Evolutionary conservation across 2,113 vertebrate species (phyloP).

Genomic region (Tragelaphus scriptus): DNA sequence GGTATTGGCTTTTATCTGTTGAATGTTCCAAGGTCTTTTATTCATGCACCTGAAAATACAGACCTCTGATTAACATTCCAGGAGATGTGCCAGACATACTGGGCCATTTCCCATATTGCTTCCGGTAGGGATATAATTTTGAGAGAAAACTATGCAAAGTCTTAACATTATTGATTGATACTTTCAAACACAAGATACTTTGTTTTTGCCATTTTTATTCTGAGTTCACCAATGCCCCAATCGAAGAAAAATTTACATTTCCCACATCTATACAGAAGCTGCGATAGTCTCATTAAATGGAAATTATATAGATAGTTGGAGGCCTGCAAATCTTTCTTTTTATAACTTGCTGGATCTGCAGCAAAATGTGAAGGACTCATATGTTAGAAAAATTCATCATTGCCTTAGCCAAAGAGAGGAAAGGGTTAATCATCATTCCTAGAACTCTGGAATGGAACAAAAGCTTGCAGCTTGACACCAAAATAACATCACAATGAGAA

Average conservation of each 20-base stretch:
- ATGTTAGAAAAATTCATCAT: not conserved
- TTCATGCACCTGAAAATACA: slow-evolving; percentile 29
- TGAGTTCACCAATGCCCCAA: not conserved
- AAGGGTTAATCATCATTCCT: slow-evolving; percentile 50
- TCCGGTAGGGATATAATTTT: not conserved
- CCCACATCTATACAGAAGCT: not conserved
- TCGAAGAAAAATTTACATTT: slow-evolving; percentile 30
- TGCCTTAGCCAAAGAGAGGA: not conserved
- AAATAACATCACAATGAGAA: slow-evolving; percentile 62
- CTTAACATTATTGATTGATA: slow-evolving; percentile 32
- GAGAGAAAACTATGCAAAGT: not conserved
- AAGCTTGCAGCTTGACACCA: slow-evolving; percentile 61
- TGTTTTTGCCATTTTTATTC: slow-evolving; percentile 35
- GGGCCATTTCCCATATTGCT: not conserved
- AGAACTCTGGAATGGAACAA: slow-evolving; percentile 49
- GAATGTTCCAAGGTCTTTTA: slow-evolving; percentile 5
- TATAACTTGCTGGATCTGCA: not conserved
- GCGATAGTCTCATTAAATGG: not conserved
- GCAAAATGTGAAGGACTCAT: not conserved
- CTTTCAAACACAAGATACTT: not conserved
- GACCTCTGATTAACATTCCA: slow-evolving; percentile 19
- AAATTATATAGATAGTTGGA: not conserved
- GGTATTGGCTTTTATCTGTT: slow-evolving; percentile 65
- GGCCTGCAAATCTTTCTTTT: slow-evolving; percentile 22
- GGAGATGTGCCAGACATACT: not conserved